Base-by-base conservation (phyloP, 2,113 vertebrate genomes). In the Tenrec ecaudatus region DNA sequence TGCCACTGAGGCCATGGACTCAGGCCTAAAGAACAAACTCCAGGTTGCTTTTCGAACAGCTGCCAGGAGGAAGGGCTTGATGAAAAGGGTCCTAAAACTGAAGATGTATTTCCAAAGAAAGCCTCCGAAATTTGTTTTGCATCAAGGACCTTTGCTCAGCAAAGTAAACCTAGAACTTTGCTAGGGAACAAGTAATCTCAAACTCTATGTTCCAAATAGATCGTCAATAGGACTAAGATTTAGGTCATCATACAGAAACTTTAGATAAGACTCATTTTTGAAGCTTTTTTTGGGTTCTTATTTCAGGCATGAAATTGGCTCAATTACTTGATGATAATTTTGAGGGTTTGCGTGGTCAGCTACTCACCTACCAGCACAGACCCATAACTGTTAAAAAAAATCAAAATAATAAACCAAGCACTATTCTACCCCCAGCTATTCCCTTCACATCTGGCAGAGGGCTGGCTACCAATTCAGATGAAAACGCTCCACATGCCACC, bases 401-500 rank as follows among this genome's bases (percentile, higher is more conserved):
- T 7, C 40, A 40, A 7, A 40, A n/a, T n/a, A n/a, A n/a, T n/a
- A 40, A 40, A 40, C 40, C 40, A 89, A 71, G 82, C 8, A 4
- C 15, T 29, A 9, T 66, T 76, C 33, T 95, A 38, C 57, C 47
- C 94, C 68, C 2, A 96, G 89, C 53, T 94, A 89, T 81, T 89
- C 87, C 73, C 77, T 86, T 38, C 88, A 68, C 62, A 91, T 25
- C 40, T n/a, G 5, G 87, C 71, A 10, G 78, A 92, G 22, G 36
- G 2, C 17, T 96, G 88, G 96, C 90, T 38, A 85, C 86, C 81
- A 94, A 88, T 85, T 97, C 79, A 0, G 62, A 60, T 94, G 94
- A 93, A 92, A 95, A 95, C 95, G 96, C 62, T 93, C 95, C 95
- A 89, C 91, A 89, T 95, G 95, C 38, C 84, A 79, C 69, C 76